These are phyloP conservation scores for Corythornis cristatus DNA, from an alignment of 2,113 vertebrate species.

Conservation along the genomic window DNA sequence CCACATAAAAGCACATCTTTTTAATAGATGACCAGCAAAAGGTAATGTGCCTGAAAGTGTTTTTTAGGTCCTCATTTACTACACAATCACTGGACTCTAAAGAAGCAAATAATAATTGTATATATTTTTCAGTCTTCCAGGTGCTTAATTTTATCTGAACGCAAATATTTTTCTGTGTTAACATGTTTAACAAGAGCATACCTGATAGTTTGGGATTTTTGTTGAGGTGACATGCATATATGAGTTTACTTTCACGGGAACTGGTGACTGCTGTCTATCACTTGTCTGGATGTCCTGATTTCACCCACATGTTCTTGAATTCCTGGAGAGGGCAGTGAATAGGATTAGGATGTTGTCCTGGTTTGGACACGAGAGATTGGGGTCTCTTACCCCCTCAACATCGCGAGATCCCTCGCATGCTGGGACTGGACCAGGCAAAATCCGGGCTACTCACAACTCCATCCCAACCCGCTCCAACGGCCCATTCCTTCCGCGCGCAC, in stretches of 20 bases:
- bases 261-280: not conserved
- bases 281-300: not conserved
- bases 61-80: not conserved
- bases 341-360: not conserved
- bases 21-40: not conserved
- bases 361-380: too few species aligned
- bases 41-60: not conserved
- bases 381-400: too few species aligned
- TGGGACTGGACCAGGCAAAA: too few species aligned
- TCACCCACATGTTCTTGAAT: not conserved
- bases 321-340: not conserved
- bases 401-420: too few species aligned
- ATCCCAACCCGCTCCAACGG: too few species aligned
- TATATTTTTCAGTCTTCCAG: not conserved
- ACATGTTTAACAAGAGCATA: not conserved
- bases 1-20: not conserved
- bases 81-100: not conserved
- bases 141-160: not conserved
- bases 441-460: too few species aligned
- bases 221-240: not conserved
- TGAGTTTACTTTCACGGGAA: not conserved
- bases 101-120: not conserved
- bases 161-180: not conserved
- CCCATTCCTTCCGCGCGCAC: too few species aligned
- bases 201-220: not conserved